Conservation (phyloP, 2,113 vertebrate genomes). For the Leucopternis melanops region DNA sequence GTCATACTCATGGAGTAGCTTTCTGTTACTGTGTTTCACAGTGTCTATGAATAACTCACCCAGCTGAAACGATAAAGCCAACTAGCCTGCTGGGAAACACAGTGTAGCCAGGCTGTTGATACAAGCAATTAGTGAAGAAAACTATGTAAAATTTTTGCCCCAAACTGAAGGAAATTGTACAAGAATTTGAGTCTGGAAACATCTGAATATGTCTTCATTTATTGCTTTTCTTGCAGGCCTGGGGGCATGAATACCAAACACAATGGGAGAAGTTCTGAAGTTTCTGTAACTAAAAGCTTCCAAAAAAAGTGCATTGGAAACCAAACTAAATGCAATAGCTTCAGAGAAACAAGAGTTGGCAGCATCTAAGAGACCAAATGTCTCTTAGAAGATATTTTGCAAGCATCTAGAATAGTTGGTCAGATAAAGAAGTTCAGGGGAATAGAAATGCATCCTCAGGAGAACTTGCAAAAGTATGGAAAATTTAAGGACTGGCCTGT, state of each 20-base stretch:
- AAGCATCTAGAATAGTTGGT: background rate
- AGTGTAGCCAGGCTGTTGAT: background rate
- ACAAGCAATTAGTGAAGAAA: background rate
- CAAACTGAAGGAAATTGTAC: background rate
- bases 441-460: background rate
- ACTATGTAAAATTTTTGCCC: background rate
- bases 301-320: conserved; percentile 18
- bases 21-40: background rate
- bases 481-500: background rate
- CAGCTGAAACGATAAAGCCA: background rate
- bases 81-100: background rate
- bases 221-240: conserved; percentile 11
- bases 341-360: conserved; percentile 7
- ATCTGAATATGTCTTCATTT: conserved; percentile 4
- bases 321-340: conserved; percentile 1
- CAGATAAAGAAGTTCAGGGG: background rate
- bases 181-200: conserved; percentile 1
- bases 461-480: background rate
- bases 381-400: background rate
- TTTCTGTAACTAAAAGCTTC: conserved; percentile 4
- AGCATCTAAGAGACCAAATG: background rate
- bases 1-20: background rate
- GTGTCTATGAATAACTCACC: background rate
- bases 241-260: background rate
- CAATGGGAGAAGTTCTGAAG: conserved; percentile 22